phyloP scores from a whole-genome alignment of 2,113 vertebrate genomes.

The Oncorhynchus clarkii region DNA sequence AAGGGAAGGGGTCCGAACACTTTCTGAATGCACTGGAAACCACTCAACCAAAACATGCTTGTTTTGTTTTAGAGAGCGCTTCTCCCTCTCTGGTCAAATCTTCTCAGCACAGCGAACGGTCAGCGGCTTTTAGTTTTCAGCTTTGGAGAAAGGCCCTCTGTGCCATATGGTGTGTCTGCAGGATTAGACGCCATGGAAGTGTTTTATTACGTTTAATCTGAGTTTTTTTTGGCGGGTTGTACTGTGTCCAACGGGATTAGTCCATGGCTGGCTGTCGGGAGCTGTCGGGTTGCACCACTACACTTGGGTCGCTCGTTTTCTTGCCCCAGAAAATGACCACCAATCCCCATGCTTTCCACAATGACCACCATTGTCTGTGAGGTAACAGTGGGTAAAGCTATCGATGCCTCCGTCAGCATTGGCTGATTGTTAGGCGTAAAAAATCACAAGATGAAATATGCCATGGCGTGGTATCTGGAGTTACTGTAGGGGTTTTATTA shows the following conservation, averaged over 20 bases:
- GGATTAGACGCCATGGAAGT: conserved; percentile 1
- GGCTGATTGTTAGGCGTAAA: no score
- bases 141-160: background rate
- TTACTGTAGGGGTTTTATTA: background rate
- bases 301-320: background rate
- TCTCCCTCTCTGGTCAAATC: no score
- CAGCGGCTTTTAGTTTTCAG: background rate
- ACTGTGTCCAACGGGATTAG: background rate
- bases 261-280: background rate
- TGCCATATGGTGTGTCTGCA: conserved; percentile 3
- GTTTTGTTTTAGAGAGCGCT: no score
- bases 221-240: background rate
- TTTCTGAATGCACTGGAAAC: no score
- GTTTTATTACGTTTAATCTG: conserved; percentile 6
- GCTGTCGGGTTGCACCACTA: background rate
- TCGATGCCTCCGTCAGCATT: background rate
- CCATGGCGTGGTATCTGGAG: background rate
- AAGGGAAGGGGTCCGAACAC: no score
- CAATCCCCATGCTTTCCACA: background rate
- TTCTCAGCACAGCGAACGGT: no score
- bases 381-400: background rate
- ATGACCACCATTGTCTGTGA: background rate
- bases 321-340: background rate
- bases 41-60: no score
- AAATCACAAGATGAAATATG: background rate